Evolutionary conservation across 2,888 invertebrate species (phyloP).

Genomic region (Thereva nobilitata): DNA sequence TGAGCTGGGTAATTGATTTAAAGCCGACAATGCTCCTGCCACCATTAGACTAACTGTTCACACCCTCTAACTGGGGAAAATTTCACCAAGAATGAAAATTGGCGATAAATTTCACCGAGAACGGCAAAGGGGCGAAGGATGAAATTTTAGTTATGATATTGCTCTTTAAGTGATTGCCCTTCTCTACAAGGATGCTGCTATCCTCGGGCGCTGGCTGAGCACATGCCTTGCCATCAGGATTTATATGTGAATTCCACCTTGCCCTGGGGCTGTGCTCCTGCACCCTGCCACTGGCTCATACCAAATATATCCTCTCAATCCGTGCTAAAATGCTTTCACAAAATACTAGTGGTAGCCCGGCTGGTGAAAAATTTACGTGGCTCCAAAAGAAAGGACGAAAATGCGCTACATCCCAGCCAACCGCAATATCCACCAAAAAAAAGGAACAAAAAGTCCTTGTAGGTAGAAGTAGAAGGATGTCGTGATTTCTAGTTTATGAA

Average conservation of each 20-base stretch:
- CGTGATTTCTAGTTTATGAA: constrained; percentile 34
- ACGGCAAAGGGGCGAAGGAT: constrained; percentile 2
- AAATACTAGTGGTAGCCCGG: constrained; percentile 7
- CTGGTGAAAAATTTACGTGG: constrained; percentile 32
- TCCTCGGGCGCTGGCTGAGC: constrained; percentile 10
- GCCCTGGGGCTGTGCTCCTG: not conserved
- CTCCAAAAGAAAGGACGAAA: constrained; percentile 27
- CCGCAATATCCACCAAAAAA: constrained; percentile 21
- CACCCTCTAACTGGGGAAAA: no score
- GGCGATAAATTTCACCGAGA: not conserved
- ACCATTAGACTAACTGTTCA: no score
- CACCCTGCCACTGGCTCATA: not conserved
- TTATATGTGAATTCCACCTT: constrained; percentile 21
- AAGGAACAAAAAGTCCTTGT: no score
- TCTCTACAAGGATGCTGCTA: not conserved
- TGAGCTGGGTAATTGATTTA: constrained; percentile 15
- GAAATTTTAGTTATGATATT: constrained; percentile 31
- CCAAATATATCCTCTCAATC: constrained; percentile 20
- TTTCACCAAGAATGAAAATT: not conserved
- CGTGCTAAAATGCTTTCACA: constrained; percentile 13
- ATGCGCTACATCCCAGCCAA: not conserved
- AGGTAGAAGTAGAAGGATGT: constrained; percentile 20
- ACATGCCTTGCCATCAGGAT: constrained; percentile 13
- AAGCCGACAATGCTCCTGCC: not conserved
- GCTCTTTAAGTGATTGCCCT: constrained; percentile 34